Conservation (phyloP, 2,113 vertebrate species). For the Scytalopus superciliaris region DNA sequence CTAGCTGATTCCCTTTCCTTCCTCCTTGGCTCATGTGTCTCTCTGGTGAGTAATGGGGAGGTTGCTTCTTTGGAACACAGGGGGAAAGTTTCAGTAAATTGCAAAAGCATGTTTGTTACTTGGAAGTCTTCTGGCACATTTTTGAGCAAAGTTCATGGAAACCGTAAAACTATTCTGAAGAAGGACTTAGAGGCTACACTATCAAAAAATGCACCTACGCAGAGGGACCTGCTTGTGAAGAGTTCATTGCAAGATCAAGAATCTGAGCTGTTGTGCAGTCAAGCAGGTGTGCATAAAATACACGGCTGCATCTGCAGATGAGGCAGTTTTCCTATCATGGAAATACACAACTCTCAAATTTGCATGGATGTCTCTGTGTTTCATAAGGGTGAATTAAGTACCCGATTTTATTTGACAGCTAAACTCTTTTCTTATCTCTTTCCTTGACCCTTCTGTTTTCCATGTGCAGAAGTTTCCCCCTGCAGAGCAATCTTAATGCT, state of each 20-base stretch:
- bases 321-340: not conserved
- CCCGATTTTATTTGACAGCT: not conserved
- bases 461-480: not conserved
- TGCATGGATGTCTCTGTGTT: not conserved
- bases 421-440: not conserved
- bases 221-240: slow-evolving; percentile 13
- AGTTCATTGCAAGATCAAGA: slow-evolving; percentile 21
- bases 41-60: slow-evolving; percentile 82
- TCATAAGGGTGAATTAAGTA: not conserved
- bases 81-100: slow-evolving; percentile 80
- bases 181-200: slow-evolving; percentile 29
- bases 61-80: slow-evolving; percentile 76
- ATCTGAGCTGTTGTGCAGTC: not conserved
- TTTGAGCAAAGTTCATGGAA: slow-evolving; percentile 73
- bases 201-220: slow-evolving; percentile 42
- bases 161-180: slow-evolving; percentile 22
- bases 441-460: not conserved
- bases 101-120: slow-evolving; percentile 81
- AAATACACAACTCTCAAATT: not conserved
- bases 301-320: not conserved
- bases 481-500: not conserved
- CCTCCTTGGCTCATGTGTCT: slow-evolving; percentile 71
- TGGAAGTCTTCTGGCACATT: slow-evolving; percentile 78
- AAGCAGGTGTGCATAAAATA: slow-evolving; percentile 26
- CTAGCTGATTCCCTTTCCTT: slow-evolving; percentile 71